phyloP scores from a whole-genome alignment of 2,888 invertebrate species.

The Drosophila formosana region DNA sequence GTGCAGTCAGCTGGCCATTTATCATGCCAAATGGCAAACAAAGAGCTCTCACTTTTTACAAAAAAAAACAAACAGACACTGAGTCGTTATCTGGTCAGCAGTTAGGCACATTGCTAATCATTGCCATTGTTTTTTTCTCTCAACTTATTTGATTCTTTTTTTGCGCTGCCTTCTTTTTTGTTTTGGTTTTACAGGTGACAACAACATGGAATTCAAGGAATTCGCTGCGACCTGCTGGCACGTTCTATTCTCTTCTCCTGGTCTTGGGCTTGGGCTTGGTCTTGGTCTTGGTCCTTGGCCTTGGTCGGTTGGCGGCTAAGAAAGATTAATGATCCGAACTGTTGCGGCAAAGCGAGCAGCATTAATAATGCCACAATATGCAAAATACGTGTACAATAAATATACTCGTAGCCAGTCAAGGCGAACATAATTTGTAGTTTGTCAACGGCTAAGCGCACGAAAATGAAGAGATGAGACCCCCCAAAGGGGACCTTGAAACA shows the following conservation, averaged over 20 bases:
- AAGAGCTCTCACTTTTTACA: constrained; percentile 42
- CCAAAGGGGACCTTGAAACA: constrained; percentile 10
- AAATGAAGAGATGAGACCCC: constrained; percentile 24
- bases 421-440: constrained; percentile 59
- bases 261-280: constrained; percentile 38
- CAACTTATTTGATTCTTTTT: constrained; percentile 24
- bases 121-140: constrained; percentile 41
- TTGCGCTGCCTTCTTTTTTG: constrained; percentile 19
- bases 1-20: constrained; percentile 56
- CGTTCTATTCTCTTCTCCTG: constrained; percentile 38
- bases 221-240: constrained; percentile 37
- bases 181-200: constrained; percentile 35
- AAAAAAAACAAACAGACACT: constrained; percentile 16
- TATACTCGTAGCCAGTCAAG: constrained; percentile 20
- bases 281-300: constrained; percentile 27
- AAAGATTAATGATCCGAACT: constrained; percentile 72
- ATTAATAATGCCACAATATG: constrained; percentile 70
- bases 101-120: constrained; percentile 68
- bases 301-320: constrained; percentile 49
- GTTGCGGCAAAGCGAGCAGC: constrained; percentile 52
- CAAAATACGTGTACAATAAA: constrained; percentile 61
- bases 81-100: constrained; percentile 46
- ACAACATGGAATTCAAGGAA: constrained; percentile 29
- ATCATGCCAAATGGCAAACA: constrained; percentile 71
- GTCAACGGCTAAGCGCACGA: constrained; percentile 38